Evolutionary conservation across 53 echinoderm and acorn worm genomes (phyloP).

Genomic region (Temnopleurus reevesii): DNA sequence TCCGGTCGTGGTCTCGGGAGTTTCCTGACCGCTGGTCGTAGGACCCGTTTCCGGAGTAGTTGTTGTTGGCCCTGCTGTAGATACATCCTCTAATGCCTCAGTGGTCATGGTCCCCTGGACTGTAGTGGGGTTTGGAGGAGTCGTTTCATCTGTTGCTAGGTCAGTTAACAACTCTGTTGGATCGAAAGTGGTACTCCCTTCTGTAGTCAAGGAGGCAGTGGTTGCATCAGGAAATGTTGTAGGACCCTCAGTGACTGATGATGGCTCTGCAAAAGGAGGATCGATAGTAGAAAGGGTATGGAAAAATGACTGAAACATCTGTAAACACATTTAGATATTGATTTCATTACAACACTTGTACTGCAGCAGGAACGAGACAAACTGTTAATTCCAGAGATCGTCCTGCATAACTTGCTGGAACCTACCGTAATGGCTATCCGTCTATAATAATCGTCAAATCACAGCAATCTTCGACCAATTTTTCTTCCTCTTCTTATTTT

Average conservation of each 20-base stretch:
- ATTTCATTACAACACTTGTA: too few relatives aligned
- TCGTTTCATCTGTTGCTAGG: neutral
- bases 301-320: too few relatives aligned
- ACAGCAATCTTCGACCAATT: too few relatives aligned
- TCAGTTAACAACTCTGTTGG: neutral
- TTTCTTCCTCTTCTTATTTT: too few relatives aligned
- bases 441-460: too few relatives aligned
- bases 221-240: neutral
- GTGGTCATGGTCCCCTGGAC: neutral
- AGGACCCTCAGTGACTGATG: neutral
- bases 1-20: neutral
- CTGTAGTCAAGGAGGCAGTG: neutral
- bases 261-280: neutral
- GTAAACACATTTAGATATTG: too few relatives aligned
- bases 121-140: neutral
- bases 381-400: too few relatives aligned
- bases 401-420: too few relatives aligned
- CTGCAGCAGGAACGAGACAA: too few relatives aligned
- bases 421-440: too few relatives aligned
- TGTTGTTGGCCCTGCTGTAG: neutral
- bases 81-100: neutral
- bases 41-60: neutral
- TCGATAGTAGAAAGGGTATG: too few relatives aligned
- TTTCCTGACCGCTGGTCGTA: neutral
- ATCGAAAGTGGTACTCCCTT: neutral